Evolutionary conservation across 2,888 invertebrate genomes (phyloP).

Genomic region (Apodemia mormo): DNA sequence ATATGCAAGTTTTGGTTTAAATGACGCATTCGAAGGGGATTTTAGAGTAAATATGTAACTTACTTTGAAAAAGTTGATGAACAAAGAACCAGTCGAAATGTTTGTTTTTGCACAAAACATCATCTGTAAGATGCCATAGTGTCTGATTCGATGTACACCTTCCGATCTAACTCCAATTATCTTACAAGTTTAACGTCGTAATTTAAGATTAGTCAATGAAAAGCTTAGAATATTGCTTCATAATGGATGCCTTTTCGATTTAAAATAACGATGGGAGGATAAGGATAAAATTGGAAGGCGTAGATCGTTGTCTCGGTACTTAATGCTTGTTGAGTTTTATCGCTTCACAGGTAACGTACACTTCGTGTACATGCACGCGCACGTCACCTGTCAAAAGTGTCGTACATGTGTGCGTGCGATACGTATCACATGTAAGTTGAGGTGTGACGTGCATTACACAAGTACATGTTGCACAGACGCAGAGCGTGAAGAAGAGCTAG

Average conservation of each 20-base stretch:
- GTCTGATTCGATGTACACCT: too few species aligned
- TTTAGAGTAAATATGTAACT: too few species aligned
- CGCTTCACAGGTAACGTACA: neutral
- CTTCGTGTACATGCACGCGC: neutral
- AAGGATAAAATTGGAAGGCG: neutral
- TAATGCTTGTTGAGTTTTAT: neutral
- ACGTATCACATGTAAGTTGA: neutral
- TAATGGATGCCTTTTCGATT: neutral
- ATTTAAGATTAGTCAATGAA: neutral
- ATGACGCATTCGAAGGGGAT: too few species aligned
- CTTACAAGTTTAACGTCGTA: too few species aligned
- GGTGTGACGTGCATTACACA: neutral
- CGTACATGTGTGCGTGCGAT: neutral
- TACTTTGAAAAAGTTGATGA: too few species aligned
- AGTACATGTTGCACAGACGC: slow-evolving; percentile 80
- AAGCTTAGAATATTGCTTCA: neutral
- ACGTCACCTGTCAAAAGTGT: neutral
- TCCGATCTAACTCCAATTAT: too few species aligned
- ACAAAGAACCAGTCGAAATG: too few species aligned
- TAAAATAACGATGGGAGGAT: neutral
- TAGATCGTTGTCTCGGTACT: neutral
- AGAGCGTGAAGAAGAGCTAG: slow-evolving; percentile 88
- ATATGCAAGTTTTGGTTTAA: too few species aligned
- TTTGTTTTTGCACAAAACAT: too few species aligned
- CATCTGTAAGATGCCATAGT: too few species aligned